Evolutionary conservation across 2,113 vertebrate genomes (phyloP).

Genomic region (Theristicus caerulescens): DNA sequence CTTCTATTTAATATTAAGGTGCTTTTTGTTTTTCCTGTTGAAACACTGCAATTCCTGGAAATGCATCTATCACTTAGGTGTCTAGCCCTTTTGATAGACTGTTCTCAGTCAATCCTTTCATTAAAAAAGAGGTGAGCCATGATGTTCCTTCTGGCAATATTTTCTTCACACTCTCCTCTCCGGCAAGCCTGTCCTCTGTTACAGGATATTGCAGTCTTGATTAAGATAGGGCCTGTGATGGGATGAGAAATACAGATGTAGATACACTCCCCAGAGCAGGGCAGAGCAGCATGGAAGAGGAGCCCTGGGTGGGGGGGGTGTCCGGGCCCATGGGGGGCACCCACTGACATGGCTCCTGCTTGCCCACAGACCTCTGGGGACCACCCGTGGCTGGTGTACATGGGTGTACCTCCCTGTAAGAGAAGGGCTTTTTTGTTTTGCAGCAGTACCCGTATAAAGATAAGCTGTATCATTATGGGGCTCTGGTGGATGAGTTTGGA

Average conservation of each 20-base stretch:
- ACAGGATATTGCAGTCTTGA: not conserved
- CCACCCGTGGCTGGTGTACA: not conserved
- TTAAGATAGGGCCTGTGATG: not conserved
- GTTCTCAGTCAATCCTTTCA: not conserved
- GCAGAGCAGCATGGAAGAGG: not conserved
- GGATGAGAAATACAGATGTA: not conserved
- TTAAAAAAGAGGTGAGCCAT: not conserved
- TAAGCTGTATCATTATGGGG: not conserved
- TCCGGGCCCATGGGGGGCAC: not conserved
- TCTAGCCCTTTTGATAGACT: not conserved
- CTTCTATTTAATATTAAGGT: not conserved
- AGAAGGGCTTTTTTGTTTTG: not conserved
- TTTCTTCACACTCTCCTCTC: not conserved
- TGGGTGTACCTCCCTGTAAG: not conserved
- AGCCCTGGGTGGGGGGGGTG: not conserved
- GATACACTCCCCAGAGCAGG: not conserved
- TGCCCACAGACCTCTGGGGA: not conserved
- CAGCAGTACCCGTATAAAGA: not conserved
- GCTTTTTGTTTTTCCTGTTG: not conserved
- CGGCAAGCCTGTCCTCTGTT: not conserved
- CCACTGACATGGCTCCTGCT: accelerated
- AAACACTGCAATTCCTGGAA: not conserved
- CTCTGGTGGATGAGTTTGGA: not conserved
- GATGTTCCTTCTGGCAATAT: not conserved
- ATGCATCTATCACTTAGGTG: not conserved